These are phyloP conservation scores for Spodoptera littoralis DNA, from an alignment of 2,888 invertebrate species.

Conservation along the genomic window DNA sequence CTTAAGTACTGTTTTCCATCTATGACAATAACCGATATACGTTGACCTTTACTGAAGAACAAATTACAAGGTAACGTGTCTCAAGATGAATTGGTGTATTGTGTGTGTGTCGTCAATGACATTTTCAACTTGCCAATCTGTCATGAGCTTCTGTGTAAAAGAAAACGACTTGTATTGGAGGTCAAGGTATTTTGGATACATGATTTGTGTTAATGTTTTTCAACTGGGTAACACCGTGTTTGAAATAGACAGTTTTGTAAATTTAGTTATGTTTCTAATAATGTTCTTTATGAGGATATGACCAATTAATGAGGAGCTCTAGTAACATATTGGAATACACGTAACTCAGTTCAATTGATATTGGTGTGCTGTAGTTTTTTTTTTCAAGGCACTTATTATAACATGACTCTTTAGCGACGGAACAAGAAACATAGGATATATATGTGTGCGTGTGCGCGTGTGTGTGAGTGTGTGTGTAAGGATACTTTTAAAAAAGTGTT, in stretches of 20 bases:
- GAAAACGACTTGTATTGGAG: constrained; percentile 12
- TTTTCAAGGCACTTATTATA: background rate
- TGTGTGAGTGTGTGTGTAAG: too few relatives aligned
- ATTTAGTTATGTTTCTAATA: too few relatives aligned
- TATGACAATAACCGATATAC: constrained; percentile 44
- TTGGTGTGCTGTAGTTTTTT: constrained; percentile 5
- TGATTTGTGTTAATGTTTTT: constrained; percentile 15
- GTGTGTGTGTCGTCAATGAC: constrained; percentile 29
- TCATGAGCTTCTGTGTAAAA: constrained; percentile 39
- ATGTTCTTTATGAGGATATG: too few relatives aligned
- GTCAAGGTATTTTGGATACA: constrained; percentile 24
- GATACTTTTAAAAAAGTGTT: too few relatives aligned
- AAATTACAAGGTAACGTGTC: constrained; percentile 27
- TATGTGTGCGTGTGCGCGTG: too few relatives aligned
- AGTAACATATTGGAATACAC: too few relatives aligned
- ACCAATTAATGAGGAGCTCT: constrained; percentile 2
- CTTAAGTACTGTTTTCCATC: constrained; percentile 52
- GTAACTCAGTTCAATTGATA: too few relatives aligned
- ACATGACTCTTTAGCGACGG: too few relatives aligned
- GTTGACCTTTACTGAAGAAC: constrained; percentile 34
- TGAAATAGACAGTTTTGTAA: too few relatives aligned
- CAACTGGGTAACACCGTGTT: constrained; percentile 25
- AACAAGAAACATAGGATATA: too few relatives aligned
- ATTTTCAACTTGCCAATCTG: constrained; percentile 30
- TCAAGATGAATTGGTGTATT: constrained; percentile 42